Evolutionary conservation across 2,888 invertebrate species (phyloP), one percentile per base, ranked within the genome.

Genomic region (Tanypteryx hageni): DNA sequence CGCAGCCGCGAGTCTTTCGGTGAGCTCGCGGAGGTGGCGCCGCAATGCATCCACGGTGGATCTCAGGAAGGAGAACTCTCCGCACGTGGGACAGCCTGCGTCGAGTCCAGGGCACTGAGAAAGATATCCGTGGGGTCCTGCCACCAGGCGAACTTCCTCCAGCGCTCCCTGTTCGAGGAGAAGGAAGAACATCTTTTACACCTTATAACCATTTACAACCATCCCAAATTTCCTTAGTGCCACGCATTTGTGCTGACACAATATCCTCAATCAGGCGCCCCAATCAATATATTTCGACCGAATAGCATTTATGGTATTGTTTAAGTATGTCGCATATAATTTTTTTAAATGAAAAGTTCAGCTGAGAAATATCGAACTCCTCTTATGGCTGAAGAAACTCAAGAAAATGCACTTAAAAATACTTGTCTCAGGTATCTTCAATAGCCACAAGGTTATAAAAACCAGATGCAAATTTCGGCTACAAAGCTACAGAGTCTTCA

Each of bases 61-160:
- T 96, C 98, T 97, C 94, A 98, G 96, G 95, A 97, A 96, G 94
- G 97, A 97, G 95, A 98, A 98, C 95, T 98, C 98, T 94, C 98
- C 98, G 95, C 98, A 98, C 89, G 98, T 98, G 93, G 98, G 98
- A 95, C 98, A 98, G 94, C 97, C 97, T 94, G 98, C 97, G 95
- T 98, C 98, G 95, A 98, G 96, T 94, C 97, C 97, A 93, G 98
- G 98, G 95, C 98, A 98, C 95, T 98, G 98, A 94, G 97, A 96
- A 94, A 98, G 96, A 95, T 98, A 98, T 93, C 98, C 98, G 95
- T 98, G 97, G 93, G 98, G 97, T 94, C 98, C 98, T 94, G 97
- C 97, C 95, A 98, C 97, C 95, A 98, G 96, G 95, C 97, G 97
- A 94, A 98, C 97, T 95, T 98, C 98, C 96, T 98, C 98, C 95